Percentiles rank a stretch among this genome's conserved stretches.
phyloP scores from a whole-genome alignment of 2,113 vertebrate species.

The Dicentrarchus labrax region DNA sequence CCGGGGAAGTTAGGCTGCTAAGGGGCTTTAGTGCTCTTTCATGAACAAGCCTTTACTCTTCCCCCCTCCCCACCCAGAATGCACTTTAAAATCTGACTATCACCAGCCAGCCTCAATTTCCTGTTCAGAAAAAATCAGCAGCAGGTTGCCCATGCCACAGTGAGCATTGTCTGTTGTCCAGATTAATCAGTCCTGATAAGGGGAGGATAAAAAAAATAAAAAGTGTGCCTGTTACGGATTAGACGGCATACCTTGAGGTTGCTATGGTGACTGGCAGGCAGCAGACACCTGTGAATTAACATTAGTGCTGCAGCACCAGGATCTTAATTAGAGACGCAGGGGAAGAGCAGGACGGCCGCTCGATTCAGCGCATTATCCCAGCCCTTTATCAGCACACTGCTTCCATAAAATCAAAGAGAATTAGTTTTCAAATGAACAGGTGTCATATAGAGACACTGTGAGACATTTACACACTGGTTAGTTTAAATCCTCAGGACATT shows the following conservation, averaged over 20 bases:
- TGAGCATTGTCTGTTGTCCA: slow-evolving; percentile 70
- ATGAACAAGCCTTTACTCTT: slow-evolving; percentile 48
- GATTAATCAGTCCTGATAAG: slow-evolving; percentile 81
- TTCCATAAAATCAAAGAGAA: slow-evolving; percentile 83
- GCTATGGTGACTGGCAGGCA: slow-evolving; percentile 81
- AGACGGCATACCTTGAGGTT: slow-evolving; percentile 81
- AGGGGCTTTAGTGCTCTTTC: slow-evolving; percentile 40
- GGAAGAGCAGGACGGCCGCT: slow-evolving; percentile 56
- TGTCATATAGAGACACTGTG: slow-evolving; percentile 54
- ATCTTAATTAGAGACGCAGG: slow-evolving; percentile 82
- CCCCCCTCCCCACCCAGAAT: slow-evolving; percentile 10
- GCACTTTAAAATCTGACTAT: slow-evolving; percentile 60
- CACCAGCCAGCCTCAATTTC: slow-evolving; percentile 55
- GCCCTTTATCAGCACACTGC: slow-evolving; percentile 73
- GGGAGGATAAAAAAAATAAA: slow-evolving; percentile 18
- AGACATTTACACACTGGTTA: slow-evolving; percentile 11
- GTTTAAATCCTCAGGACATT: slow-evolving; percentile 9
- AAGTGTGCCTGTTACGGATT: slow-evolving; percentile 65
- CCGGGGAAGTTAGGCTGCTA: slow-evolving; percentile 10
- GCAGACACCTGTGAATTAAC: slow-evolving; percentile 88
- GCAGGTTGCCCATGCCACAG: slow-evolving; percentile 33
- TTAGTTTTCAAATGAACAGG: slow-evolving; percentile 81
- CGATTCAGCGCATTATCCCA: slow-evolving; percentile 44
- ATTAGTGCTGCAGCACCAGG: slow-evolving; percentile 72
- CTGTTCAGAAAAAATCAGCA: slow-evolving; percentile 54